Evolutionary conservation across 2,113 vertebrate species (phyloP), one percentile per base, ranked within the genome.

Genomic region (Struthidea cinerea): DNA sequence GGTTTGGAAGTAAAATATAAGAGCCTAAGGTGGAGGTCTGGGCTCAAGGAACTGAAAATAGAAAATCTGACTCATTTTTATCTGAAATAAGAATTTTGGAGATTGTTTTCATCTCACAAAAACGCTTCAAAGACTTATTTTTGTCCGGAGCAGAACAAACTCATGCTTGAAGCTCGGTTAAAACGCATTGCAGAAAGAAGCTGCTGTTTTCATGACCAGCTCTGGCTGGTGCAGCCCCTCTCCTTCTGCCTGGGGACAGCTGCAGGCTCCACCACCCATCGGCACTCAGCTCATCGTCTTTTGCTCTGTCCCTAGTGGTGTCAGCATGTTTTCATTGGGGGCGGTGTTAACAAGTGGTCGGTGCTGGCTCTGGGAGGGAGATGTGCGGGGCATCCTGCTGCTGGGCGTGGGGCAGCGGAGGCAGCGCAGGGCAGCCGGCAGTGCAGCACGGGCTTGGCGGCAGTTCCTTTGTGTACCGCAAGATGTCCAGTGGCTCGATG

Each of bases 371-470:
- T 17, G 27, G 50, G 50, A 17, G 35, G 16, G 64, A 16, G 8
- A 12, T 16, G 35, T 22, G 33, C 57, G 21, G 73, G 57, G 13
- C 41, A 9, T 73, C 13, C 24, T 42, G 50, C 23, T 1, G 7
- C 75, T 28, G 79, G 37, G 24, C 3, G 7, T 46, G 2, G 57
- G 67, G 28, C 55, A 47, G 24, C 7, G 32, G 52, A 19, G 47
- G 3, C 10, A 2, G 46, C 9, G 0, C 37, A 7, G 75, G 37
- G 15, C 18, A 46, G 47, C 30, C 4, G 1, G 10, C 14, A 17
- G 61, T 14, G 42, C 11, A 10, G 39, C 27, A 3, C 4, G 0
- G 21, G 21, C 89, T 3, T 6, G 23, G 46, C 13, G 37, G 26
- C 53, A 10, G 23, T 13, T 84, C 42, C 53, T 74, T 21, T 46